A percentile compares a stretch with the other conserved stretches of the same genome.
phyloP scores from a whole-genome alignment of 2,113 vertebrate species.

The Myodes glareolus region DNA sequence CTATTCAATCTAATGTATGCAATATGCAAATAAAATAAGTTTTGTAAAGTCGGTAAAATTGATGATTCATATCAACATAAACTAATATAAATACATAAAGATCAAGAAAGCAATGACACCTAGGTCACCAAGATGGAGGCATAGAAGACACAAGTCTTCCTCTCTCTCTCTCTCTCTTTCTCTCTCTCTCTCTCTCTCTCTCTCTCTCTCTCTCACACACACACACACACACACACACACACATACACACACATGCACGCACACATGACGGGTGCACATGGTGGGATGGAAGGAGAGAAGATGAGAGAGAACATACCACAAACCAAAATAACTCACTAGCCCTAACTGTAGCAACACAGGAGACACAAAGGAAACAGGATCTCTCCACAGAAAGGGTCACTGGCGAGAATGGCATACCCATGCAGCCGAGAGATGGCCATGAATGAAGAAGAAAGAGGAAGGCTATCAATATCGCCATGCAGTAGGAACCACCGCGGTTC shows the following conservation, averaged over 20 bases:
- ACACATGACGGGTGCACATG: background rate
- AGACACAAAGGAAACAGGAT: background rate
- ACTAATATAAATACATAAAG: background rate
- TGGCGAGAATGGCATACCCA: background rate
- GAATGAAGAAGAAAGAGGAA: background rate
- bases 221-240: background rate
- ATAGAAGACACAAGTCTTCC: background rate
- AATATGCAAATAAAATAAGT: constrained; percentile 7
- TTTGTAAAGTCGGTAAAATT: constrained; percentile 20
- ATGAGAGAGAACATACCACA: background rate
- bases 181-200: no score
- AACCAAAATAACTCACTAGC: background rate
- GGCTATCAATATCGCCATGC: background rate
- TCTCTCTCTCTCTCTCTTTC: no score
- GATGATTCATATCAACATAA: constrained; percentile 11
- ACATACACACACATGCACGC: background rate
- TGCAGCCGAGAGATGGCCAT: background rate
- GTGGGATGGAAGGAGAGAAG: background rate
- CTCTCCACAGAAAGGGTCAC: background rate
- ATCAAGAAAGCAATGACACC: background rate
- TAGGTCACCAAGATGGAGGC: background rate
- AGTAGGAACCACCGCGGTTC: background rate
- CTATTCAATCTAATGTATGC: constrained; percentile 20
- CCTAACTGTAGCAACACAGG: background rate
- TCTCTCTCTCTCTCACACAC: background rate